Conservation (phyloP, 2,888 invertebrate genomes). For the Andricus quercusramuli region DNA sequence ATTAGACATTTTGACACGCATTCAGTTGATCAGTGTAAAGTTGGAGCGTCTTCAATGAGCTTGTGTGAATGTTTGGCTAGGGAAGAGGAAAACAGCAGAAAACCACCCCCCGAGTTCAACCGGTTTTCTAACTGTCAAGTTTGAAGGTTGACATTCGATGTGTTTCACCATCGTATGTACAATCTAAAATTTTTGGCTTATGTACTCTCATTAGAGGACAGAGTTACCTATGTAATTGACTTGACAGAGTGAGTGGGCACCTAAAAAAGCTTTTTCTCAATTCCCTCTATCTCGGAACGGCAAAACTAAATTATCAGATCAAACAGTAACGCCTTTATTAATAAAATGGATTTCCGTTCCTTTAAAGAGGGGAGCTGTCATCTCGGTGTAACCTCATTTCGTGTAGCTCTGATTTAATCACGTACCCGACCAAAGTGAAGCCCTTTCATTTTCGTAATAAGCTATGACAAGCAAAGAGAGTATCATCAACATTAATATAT, state of each 20-base stretch:
- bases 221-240: background rate
- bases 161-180: too few relatives aligned
- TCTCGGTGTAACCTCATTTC: slow-evolving; percentile 69
- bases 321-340: slow-evolving; percentile 71
- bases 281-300: slow-evolving; percentile 38
- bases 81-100: too few relatives aligned
- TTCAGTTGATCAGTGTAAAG: too few relatives aligned
- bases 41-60: too few relatives aligned
- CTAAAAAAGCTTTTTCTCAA: slow-evolving; percentile 40
- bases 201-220: background rate
- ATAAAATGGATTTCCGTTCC: slow-evolving; percentile 70
- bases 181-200: background rate
- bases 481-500: slow-evolving; percentile 35
- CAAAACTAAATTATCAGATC: slow-evolving; percentile 72
- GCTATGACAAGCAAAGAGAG: slow-evolving; percentile 51
- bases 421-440: slow-evolving; percentile 64
- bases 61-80: too few relatives aligned
- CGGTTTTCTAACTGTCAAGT: too few relatives aligned
- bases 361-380: slow-evolving; percentile 58
- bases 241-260: background rate
- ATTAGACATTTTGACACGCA: too few relatives aligned
- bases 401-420: slow-evolving; percentile 70
- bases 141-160: too few relatives aligned
- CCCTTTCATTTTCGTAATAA: slow-evolving; percentile 70
- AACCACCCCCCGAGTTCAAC: too few relatives aligned